These are phyloP conservation scores for Sphinx pinastri DNA, from an alignment of 2,888 invertebrate species.

Conservation along the genomic window DNA sequence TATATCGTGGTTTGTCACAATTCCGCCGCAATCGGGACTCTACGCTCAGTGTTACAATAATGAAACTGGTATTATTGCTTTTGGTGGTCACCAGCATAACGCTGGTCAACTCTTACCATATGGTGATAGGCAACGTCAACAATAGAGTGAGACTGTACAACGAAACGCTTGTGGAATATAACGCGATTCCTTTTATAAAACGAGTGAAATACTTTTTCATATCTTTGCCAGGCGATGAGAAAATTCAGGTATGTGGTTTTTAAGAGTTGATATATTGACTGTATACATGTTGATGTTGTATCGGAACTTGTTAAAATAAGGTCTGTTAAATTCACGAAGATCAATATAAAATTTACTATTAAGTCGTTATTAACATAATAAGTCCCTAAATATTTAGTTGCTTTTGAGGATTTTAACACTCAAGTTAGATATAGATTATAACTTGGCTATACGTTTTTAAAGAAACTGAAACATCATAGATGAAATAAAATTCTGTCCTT, in stretches of 20 bases:
- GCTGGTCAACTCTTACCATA: slow-evolving; percentile 33
- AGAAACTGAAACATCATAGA: no score
- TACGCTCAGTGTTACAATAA: not conserved
- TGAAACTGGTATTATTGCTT: slow-evolving; percentile 22
- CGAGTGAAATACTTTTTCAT: slow-evolving; percentile 68
- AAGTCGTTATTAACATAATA: no score
- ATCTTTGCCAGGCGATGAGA: slow-evolving; percentile 45
- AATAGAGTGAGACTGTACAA: slow-evolving; percentile 40
- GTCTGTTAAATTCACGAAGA: no score
- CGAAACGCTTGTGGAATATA: slow-evolving; percentile 55
- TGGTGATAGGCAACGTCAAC: slow-evolving; percentile 38
- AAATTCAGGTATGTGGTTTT: slow-evolving; percentile 49
- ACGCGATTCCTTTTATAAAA: slow-evolving; percentile 65
- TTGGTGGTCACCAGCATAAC: slow-evolving; percentile 29
- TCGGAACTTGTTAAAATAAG: no score
- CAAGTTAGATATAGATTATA: no score
- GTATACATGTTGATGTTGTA: not conserved
- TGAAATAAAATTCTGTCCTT: no score
- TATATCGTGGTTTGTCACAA: not conserved
- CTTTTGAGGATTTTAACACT: no score
- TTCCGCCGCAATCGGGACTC: not conserved
- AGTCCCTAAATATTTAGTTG: no score
- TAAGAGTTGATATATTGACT: not conserved
- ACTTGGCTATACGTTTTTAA: no score
- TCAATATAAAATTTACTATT: no score